These are phyloP conservation scores for Fulica atra DNA, from an alignment of 2,113 vertebrate genomes.

Conservation along the genomic window DNA sequence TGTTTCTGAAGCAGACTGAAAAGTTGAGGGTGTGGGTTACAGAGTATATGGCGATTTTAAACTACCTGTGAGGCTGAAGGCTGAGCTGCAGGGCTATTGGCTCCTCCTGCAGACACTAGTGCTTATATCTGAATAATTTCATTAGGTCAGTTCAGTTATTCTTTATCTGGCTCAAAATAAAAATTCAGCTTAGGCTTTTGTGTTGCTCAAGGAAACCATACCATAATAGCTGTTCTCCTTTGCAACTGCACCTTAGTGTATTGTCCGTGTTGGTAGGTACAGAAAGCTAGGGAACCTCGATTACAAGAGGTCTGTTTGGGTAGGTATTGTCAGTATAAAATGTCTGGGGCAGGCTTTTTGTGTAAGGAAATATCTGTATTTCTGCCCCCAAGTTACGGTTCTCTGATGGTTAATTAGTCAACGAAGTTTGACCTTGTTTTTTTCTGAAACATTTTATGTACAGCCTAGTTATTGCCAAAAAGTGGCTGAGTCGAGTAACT, in stretches of 20 bases:
- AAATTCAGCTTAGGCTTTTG: neutral
- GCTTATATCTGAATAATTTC: conserved; percentile 16
- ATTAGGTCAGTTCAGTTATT: neutral
- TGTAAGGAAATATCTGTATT: neutral
- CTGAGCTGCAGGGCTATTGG: conserved; percentile 29
- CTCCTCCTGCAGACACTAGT: conserved; percentile 41
- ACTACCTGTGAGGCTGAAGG: conserved; percentile 31
- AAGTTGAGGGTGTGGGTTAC: neutral
- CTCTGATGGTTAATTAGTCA: neutral
- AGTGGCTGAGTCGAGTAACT: neutral
- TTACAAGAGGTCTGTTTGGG: neutral
- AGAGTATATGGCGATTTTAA: neutral
- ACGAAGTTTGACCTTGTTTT: neutral
- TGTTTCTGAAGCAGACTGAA: neutral
- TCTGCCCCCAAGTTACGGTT: neutral
- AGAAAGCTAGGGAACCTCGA: neutral
- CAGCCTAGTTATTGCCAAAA: neutral
- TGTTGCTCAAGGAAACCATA: neutral
- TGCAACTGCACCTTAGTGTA: neutral
- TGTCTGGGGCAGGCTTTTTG: neutral
- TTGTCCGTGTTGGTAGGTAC: neutral
- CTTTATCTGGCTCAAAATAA: conserved; percentile 11
- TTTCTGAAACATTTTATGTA: neutral
- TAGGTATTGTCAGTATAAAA: conserved; percentile 34
- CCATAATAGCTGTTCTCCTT: neutral